Conservation (phyloP, 2,888 invertebrate genomes). For the Pseudeuparius sepicola region DNA sequence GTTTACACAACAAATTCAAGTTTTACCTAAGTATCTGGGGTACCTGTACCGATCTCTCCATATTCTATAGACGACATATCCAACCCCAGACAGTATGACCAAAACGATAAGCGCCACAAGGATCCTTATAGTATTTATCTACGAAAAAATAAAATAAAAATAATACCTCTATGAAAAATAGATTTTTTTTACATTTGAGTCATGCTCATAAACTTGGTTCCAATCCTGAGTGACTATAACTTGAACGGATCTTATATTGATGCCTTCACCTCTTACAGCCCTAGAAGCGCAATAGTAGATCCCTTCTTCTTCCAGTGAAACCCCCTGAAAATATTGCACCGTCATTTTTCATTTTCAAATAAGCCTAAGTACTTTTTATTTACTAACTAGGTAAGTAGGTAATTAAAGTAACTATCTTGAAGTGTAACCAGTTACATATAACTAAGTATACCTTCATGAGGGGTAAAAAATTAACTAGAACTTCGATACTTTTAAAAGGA, state of each 20-base stretch:
- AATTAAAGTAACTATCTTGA: too few relatives aligned
- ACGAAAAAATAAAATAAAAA: slow-evolving; percentile 20
- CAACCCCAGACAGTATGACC: slow-evolving; percentile 25
- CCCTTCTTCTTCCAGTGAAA: slow-evolving; percentile 45
- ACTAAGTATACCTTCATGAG: too few relatives aligned
- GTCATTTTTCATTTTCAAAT: too few relatives aligned
- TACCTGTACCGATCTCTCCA: slow-evolving; percentile 29
- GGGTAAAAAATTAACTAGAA: too few relatives aligned
- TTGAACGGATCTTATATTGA: slow-evolving; percentile 45
- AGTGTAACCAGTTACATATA: too few relatives aligned
- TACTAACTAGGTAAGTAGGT: too few relatives aligned
- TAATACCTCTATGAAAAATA: too few relatives aligned
- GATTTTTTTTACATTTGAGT: slow-evolving; percentile 23
- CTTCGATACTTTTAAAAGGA: too few relatives aligned
- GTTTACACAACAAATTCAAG: neutral
- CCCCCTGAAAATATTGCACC: slow-evolving; percentile 25
- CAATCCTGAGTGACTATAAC: slow-evolving; percentile 47
- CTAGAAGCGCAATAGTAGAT: slow-evolving; percentile 55
- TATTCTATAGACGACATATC: slow-evolving; percentile 27
- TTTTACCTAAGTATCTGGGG: slow-evolving; percentile 29
- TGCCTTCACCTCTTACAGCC: slow-evolving; percentile 41
- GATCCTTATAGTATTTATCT: slow-evolving; percentile 28
- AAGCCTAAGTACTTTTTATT: too few relatives aligned
- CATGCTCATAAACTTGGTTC: slow-evolving; percentile 26
- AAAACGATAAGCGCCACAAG: slow-evolving; percentile 26